A percentile compares a stretch with the other conserved stretches of the same genome.
These are phyloP conservation scores for Nymphalis polychloros DNA, from an alignment of 2,888 invertebrate species.

Conservation along the genomic window DNA sequence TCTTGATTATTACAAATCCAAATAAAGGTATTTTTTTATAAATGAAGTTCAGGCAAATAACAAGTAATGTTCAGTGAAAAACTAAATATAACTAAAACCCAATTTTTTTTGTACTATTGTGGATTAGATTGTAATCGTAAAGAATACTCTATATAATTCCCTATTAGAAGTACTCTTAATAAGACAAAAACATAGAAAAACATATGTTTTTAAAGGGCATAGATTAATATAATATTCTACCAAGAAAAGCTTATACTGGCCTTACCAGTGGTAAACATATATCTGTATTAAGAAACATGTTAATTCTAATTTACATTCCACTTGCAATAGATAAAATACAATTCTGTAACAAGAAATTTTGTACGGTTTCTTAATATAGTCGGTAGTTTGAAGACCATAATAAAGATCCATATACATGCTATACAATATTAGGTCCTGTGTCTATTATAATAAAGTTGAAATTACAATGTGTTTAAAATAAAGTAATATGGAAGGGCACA, in stretches of 20 bases:
- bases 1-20: no score
- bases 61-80: no score
- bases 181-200: no score
- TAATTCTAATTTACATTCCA: constrained; percentile 7
- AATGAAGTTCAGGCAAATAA: no score
- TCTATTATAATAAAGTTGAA: neutral
- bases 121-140: no score
- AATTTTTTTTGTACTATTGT: no score
- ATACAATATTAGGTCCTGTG: neutral
- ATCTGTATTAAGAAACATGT: neutral
- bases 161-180: no score
- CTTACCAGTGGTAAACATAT: neutral
- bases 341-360: constrained; percentile 44
- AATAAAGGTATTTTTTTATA: no score
- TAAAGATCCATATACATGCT: neutral
- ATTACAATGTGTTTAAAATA: neutral
- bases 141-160: no score
- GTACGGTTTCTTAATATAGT: constrained; percentile 45
- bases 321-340: constrained; percentile 11
- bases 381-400: constrained; percentile 39
- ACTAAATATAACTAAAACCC: no score
- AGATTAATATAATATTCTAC: no score
- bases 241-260: neutral
- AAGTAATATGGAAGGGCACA: constrained; percentile 5
- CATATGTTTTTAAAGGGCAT: no score